A percentile compares a stretch with the other conserved stretches of the same genome.
phyloP scores from a whole-genome alignment of 2,888 invertebrate genomes.

The Drosophila macrospina region DNA sequence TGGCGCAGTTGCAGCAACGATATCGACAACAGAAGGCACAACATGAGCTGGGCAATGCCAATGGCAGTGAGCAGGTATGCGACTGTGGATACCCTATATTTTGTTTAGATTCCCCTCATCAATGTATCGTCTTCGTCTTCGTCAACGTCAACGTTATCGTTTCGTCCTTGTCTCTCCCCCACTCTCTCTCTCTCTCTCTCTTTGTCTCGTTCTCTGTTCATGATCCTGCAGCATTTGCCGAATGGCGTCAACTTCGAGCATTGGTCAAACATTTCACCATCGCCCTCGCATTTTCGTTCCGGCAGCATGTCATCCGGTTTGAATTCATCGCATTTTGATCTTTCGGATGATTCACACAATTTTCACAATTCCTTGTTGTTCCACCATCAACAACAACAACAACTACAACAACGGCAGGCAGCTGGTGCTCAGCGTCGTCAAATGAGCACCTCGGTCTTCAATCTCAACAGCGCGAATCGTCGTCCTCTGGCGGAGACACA shows the following conservation, averaged over 20 bases:
- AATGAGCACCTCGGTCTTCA: constrained; percentile 87
- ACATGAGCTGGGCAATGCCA: constrained; percentile 82
- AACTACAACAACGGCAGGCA: constrained; percentile 70
- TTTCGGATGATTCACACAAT: constrained; percentile 83
- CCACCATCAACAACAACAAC: constrained; percentile 68
- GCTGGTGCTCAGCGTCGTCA: constrained; percentile 69
- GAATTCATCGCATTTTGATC: constrained; percentile 85
- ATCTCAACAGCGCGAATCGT: constrained; percentile 85
- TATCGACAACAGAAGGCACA: constrained; percentile 87
- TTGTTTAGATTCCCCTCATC: constrained; percentile 38
- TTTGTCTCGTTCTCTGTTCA: constrained; percentile 52
- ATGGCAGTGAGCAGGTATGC: constrained; percentile 77
- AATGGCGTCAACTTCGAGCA: constrained; percentile 82
- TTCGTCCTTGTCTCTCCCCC: constrained; percentile 51
- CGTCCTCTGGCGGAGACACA: constrained; percentile 77
- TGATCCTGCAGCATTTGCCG: constrained; percentile 59
- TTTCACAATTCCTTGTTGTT: constrained; percentile 83
- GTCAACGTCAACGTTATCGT: constrained; percentile 24
- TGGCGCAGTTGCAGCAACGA: constrained; percentile 86
- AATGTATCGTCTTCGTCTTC: constrained; percentile 43
- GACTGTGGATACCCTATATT: neutral
- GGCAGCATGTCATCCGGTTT: constrained; percentile 85
- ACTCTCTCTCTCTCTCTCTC: constrained; percentile 40
- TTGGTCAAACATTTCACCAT: constrained; percentile 85
- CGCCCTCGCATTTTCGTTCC: constrained; percentile 85